Evolutionary conservation across 2,888 invertebrate species (phyloP).

Genomic region (Heliconius charithonia): DNA sequence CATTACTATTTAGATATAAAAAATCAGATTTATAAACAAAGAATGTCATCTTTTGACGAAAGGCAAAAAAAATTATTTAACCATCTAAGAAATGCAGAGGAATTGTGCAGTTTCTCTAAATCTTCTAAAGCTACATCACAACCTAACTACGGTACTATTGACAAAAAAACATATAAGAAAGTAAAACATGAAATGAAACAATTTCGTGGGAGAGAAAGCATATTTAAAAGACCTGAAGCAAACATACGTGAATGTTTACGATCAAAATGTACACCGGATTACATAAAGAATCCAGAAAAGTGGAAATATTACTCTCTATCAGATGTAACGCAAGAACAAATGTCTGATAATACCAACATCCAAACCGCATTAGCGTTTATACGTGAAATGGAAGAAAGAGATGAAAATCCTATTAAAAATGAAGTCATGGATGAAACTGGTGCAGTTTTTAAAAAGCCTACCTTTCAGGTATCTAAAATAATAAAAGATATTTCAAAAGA

Average conservation of each 20-base stretch:
- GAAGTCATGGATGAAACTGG: slow-evolving; percentile 60
- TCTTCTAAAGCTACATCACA: slow-evolving; percentile 61
- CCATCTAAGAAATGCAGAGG: slow-evolving; percentile 86
- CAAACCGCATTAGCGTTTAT: slow-evolving; percentile 91
- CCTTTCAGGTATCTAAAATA: slow-evolving; percentile 67
- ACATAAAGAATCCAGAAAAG: slow-evolving; percentile 89
- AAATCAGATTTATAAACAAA: neutral
- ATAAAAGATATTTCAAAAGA: slow-evolving; percentile 59
- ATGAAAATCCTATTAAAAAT: slow-evolving; percentile 55
- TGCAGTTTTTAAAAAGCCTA: slow-evolving; percentile 72
- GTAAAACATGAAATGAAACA: slow-evolving; percentile 83
- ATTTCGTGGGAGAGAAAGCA: slow-evolving; percentile 89
- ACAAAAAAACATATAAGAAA: slow-evolving; percentile 66
- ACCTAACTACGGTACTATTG: slow-evolving; percentile 65
- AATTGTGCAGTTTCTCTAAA: slow-evolving; percentile 73
- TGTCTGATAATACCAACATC: slow-evolving; percentile 90
- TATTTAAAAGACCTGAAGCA: slow-evolving; percentile 89
- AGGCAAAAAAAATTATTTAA: slow-evolving; percentile 89
- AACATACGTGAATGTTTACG: slow-evolving; percentile 85
- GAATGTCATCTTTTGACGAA: slow-evolving; percentile 79
- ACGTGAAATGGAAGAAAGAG: slow-evolving; percentile 85
- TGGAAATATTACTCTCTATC: slow-evolving; percentile 92
- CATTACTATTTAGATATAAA: neutral
- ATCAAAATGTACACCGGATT: slow-evolving; percentile 69
- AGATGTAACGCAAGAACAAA: slow-evolving; percentile 89